Evolutionary conservation across 2,113 vertebrate genomes (phyloP), one percentile per base, ranked within the genome.

Genomic region (Cromileptes altivelis): DNA sequence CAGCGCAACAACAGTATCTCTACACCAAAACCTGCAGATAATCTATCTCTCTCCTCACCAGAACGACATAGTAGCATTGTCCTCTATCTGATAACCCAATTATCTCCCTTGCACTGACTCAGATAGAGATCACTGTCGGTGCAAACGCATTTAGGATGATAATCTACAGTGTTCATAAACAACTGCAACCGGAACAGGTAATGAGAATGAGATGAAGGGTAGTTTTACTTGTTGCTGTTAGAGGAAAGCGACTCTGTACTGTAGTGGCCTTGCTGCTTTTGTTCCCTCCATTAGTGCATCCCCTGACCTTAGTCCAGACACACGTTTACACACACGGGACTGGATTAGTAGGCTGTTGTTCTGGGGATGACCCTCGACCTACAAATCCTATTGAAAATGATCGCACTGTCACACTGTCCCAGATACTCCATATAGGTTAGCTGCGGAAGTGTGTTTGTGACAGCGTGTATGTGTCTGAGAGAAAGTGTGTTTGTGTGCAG

Each of bases 311-410:
- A 37, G 61, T 62, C 53, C 70, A 87, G 86, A 88, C 83, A 64
- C 75, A 63, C 58, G 30, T 88, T 88, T 63, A 88, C 80, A 88
- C 82, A 79, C 87, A 81, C 40, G 49, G 80, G 70, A 87, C 64
- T 21, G 89, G 91, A 94, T 93, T 92, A 93, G 83, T 52, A 60
- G 19, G 33, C 52, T 83, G 89, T 88, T 92, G 87, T 93, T 91
- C 70, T 78, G 64, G 53, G 53, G 42, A 61, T 90, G 89, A 94
- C 86, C 91, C 81, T 63, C 56, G 52, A 81, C 93, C 80, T 82
- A 75, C 87, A 94, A 92, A 94, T 89, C 92, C 89, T 72, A 78
- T 89, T 91, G 85, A 91, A 92, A 87, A 85, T 89, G 83, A 89
- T 90, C 70, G 2, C 85, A 82, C 78, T 85, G 88, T 81, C 85